phyloP scores from a whole-genome alignment of 2,113 vertebrate species.

The Acanthisitta chloris region DNA sequence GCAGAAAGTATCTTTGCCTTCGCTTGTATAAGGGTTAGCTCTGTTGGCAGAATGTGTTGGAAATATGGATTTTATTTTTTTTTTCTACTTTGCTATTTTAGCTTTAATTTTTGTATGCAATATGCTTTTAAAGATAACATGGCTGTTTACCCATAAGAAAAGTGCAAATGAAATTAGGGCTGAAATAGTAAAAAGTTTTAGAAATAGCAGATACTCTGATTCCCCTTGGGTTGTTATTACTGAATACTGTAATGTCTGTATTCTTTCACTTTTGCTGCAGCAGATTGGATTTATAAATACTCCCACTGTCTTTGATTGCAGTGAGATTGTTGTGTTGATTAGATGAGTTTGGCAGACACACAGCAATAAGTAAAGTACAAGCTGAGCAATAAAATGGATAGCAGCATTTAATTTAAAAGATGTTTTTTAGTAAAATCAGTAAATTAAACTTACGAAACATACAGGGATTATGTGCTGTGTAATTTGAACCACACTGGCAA shows the following conservation, averaged over 20 bases:
- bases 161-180: neutral
- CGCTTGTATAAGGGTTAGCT: neutral
- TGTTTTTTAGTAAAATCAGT: slow-evolving; percentile 41
- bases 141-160: neutral
- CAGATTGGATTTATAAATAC: slow-evolving; percentile 48
- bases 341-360: neutral
- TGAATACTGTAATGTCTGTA: slow-evolving; percentile 7
- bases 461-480: neutral
- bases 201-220: neutral
- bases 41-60: neutral
- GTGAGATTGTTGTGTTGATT: slow-evolving; percentile 25
- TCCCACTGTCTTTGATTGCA: slow-evolving; percentile 52
- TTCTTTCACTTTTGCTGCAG: slow-evolving; percentile 38
- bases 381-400: slow-evolving; percentile 25
- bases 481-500: neutral
- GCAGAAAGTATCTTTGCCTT: neutral
- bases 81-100: neutral
- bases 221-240: neutral
- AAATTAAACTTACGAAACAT: neutral
- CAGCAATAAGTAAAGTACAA: neutral
- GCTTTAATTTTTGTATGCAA: neutral
- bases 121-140: neutral
- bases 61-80: neutral
- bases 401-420: slow-evolving; percentile 39
- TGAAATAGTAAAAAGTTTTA: neutral